These are phyloP conservation scores for Tolmerus cingulatus DNA, from an alignment of 2,888 invertebrate species.

Conservation along the genomic window DNA sequence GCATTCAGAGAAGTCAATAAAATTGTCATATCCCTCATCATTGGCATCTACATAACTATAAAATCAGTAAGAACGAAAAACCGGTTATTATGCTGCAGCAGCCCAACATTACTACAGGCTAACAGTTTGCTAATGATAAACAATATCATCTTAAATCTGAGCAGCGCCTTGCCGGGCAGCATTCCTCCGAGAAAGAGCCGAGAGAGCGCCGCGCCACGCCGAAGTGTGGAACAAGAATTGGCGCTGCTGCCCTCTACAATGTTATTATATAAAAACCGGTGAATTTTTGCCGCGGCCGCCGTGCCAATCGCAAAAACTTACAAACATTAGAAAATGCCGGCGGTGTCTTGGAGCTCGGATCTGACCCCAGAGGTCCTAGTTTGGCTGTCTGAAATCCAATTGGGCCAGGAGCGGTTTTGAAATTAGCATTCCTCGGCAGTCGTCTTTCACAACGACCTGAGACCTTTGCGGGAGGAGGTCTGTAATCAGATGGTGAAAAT, in stretches of 20 bases:
- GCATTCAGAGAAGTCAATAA: slow-evolving; percentile 1
- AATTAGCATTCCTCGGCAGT: slow-evolving; percentile 8
- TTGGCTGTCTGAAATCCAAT: neutral
- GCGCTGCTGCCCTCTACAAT: slow-evolving; percentile 18
- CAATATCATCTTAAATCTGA: slow-evolving; percentile 38
- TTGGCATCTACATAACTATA: slow-evolving; percentile 21
- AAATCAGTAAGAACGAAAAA: slow-evolving; percentile 1
- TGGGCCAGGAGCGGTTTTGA: neutral
- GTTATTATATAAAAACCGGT: slow-evolving; percentile 18
- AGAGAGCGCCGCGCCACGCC: slow-evolving; percentile 5
- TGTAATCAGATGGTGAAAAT: neutral
- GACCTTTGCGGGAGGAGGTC: neutral
- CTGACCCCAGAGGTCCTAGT: neutral
- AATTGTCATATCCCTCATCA: slow-evolving; percentile 17
- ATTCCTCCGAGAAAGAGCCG: slow-evolving; percentile 26
- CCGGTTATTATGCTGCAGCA: slow-evolving; percentile 34
- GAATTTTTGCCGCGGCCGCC: neutral
- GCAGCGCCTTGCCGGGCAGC: slow-evolving; percentile 35
- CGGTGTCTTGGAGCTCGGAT: neutral
- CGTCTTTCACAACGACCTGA: slow-evolving; percentile 21
- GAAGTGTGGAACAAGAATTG: slow-evolving; percentile 12
- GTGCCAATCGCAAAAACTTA: neutral
- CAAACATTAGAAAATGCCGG: neutral
- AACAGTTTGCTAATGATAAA: slow-evolving; percentile 42
- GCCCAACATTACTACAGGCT: slow-evolving; percentile 27